These are phyloP conservation scores for Alexandromys fortis DNA, from an alignment of 2,113 vertebrate species.

Conservation along the genomic window DNA sequence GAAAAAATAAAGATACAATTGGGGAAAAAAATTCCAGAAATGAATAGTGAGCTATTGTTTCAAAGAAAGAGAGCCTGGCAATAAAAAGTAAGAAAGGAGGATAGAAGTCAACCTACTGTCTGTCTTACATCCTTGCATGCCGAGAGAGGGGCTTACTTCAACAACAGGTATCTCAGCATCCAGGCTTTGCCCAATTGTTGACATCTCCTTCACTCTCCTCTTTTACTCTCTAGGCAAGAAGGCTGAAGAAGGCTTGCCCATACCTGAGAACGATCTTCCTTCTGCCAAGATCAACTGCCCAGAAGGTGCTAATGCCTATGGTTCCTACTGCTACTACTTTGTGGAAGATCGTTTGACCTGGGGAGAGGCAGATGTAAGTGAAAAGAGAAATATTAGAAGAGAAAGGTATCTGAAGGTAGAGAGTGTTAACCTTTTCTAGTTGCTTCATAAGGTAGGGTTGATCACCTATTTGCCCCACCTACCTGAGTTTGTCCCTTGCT, in stretches of 20 bases:
- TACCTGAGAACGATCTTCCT: neutral
- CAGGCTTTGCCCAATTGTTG: neutral
- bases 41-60: neutral
- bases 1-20: neutral
- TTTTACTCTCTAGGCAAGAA: neutral
- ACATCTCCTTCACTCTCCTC: neutral
- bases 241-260: neutral
- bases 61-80: neutral
- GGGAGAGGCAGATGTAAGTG: neutral
- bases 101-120: neutral
- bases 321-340: constrained; percentile 9
- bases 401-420: neutral
- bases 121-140: neutral
- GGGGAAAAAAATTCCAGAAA: neutral
- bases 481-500: neutral
- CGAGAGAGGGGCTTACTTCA: rapidly evolving
- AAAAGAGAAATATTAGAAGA: neutral
- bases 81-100: neutral
- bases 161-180: too few species aligned
- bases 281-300: neutral
- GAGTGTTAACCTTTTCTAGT: neutral
- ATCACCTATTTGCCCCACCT: neutral
- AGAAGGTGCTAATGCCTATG: constrained; percentile 10
- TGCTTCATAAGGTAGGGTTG: neutral
- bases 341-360: neutral